Conservation (phyloP, 1,140 invertebrate species). For the Drosophila auraria region DNA sequence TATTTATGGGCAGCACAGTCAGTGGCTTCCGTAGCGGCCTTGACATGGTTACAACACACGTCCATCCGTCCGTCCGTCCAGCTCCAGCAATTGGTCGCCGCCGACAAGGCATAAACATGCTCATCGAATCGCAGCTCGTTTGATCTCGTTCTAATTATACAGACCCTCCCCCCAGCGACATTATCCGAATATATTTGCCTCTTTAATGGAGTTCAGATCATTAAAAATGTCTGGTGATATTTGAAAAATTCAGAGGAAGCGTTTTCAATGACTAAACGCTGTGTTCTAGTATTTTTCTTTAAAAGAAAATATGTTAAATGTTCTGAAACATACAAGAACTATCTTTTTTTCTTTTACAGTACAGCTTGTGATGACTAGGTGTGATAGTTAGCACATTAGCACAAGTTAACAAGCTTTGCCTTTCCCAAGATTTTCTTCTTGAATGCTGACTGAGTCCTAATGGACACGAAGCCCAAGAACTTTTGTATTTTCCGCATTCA, state of each 20-base stretch:
- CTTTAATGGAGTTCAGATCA: slow-evolving; percentile 7
- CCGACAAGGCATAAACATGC: slow-evolving; percentile 40
- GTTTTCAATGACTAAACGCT: too few species aligned
- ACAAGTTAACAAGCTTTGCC: background rate
- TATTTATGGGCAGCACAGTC: slow-evolving; percentile 43
- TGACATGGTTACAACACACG: slow-evolving; percentile 75
- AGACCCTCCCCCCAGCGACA: background rate
- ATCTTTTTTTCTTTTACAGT: background rate
- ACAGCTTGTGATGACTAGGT: background rate
- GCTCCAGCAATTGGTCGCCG: slow-evolving; percentile 37
- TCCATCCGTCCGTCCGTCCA: slow-evolving; percentile 16
- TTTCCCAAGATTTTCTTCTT: background rate
- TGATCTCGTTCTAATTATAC: slow-evolving; percentile 61
- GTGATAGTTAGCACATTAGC: slow-evolving; percentile 3
- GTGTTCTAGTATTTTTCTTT: background rate
- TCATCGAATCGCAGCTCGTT: slow-evolving; percentile 36
- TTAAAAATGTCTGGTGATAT: background rate
- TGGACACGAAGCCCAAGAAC: too few species aligned
- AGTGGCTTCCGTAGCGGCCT: slow-evolving; percentile 59
- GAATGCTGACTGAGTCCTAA: background rate
- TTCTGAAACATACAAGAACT: background rate
- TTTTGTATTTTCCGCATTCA: background rate
- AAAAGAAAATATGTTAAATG: background rate
- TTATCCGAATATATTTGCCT: slow-evolving; percentile 19
- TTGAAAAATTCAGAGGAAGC: background rate